phyloP scores from a whole-genome alignment of 2,888 invertebrate species.

The Rhyacophila evoluta region DNA sequence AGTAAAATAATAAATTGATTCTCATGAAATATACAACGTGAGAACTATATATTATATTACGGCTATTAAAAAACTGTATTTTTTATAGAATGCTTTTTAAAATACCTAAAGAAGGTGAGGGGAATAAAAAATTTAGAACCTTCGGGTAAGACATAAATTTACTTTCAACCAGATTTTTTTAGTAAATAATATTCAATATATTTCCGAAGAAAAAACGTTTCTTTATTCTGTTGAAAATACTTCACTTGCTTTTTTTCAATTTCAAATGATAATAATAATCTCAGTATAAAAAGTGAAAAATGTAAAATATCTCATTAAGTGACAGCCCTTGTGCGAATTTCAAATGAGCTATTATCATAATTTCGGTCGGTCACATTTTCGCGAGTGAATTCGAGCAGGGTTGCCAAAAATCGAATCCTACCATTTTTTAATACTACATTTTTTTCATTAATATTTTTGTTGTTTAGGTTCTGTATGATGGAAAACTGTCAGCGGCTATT shows the following conservation, averaged over 20 bases:
- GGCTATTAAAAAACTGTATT: too few relatives aligned
- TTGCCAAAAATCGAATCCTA: neutral
- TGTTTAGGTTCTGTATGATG: conserved; percentile 94
- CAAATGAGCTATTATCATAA: neutral
- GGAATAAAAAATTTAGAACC: too few relatives aligned
- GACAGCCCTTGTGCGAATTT: conserved; percentile 14
- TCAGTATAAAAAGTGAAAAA: neutral
- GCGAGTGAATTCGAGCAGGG: neutral
- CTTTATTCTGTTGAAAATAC: neutral
- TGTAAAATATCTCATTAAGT: conserved; percentile 15
- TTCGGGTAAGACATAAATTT: too few relatives aligned
- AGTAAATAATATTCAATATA: too few relatives aligned
- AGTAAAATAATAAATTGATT: too few relatives aligned
- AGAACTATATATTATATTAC: too few relatives aligned
- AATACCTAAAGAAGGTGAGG: too few relatives aligned
- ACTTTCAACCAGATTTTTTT: too few relatives aligned
- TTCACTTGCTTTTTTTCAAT: neutral
- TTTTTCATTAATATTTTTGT: neutral
- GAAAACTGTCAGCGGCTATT: conserved; percentile 95
- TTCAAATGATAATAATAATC: neutral
- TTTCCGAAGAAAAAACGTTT: too few relatives aligned
- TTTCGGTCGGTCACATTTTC: neutral
- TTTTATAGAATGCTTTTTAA: too few relatives aligned
- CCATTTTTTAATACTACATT: neutral
- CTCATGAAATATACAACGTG: too few relatives aligned